Percentiles rank a stretch among this genome's conserved stretches.
Evolutionary conservation across 1,140 invertebrate genomes (phyloP).

Genomic region (Meloidogyne chitwoodi): DNA sequence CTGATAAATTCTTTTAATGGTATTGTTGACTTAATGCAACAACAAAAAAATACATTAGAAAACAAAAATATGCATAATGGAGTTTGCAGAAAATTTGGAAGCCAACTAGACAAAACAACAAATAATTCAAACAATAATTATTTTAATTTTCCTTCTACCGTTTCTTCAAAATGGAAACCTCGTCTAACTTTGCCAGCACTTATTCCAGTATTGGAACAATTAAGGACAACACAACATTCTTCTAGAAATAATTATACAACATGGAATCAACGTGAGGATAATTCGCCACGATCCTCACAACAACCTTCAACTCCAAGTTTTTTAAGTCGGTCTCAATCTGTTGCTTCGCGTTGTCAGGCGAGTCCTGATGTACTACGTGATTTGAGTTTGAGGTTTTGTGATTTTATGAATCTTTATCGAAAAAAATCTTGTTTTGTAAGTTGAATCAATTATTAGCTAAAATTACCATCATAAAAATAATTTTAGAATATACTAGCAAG

Average conservation of each 20-base stretch:
- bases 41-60: background rate
- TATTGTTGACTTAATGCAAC: background rate
- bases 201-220: background rate
- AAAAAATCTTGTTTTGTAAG: no score
- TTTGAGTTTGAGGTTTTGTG: background rate
- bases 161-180: constrained; percentile 6
- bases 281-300: background rate
- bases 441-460: no score
- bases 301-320: background rate
- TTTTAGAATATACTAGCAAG: no score
- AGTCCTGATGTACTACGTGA: constrained; percentile 4
- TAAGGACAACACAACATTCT: background rate
- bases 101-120: background rate
- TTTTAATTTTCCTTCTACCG: background rate
- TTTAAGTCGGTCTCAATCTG: constrained; percentile 1
- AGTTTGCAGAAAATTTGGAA: background rate
- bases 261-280: background rate
- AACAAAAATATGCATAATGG: background rate
- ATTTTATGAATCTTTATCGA: background rate
- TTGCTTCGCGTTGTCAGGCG: background rate
- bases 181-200: background rate
- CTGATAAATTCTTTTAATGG: background rate
- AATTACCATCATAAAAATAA: no score
- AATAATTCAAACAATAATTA: background rate
- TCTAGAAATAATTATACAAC: background rate